Base-by-base conservation (phyloP, 2,797 vertebrate species). In the Anguilla marmorata region DNA sequence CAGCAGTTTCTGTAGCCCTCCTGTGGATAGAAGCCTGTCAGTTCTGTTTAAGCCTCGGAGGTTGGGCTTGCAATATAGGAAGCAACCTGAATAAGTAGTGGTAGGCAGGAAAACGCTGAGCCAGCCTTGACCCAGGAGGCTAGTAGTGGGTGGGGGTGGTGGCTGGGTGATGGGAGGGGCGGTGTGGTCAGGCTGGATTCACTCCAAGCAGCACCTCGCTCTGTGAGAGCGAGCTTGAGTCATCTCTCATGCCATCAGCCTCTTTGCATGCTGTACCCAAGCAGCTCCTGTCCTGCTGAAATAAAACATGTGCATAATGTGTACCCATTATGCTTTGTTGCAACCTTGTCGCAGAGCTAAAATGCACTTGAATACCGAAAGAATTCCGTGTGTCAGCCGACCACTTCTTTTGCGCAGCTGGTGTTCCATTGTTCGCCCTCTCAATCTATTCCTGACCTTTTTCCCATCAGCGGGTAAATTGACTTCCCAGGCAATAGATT, bases 401-500 rank as follows among this genome's bases (percentile, higher is more conserved):
- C 12, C 54, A 69, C 27, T 37, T 85, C 30, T 14, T 85, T 60
- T 7, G 6, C 33, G 1, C 63, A 3, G 60, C 9, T 52, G 63
- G 33, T 27, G n/a, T 72, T 86, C n/a, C 45, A 45, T 86, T n/a
- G 6, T 72, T 85, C 30, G 4, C 56, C 33, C 45, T 76, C 58
- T 30, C 54, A 41, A 83, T 80, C 37, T 30, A 63, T 63, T 66
- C 24, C 16, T 83, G 87, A 54, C 58, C 60, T 72, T 84, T 30
- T 69, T 48, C 21, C 21, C 21, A 9, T 56, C 16, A 50, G n/a
- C 33, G 37, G 45, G 41, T 30, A 14, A 27, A 45, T 56, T 52
- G 66, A 50, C 48, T 52, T 82, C 27, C 27, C n/a, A 30, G 12
- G 80, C 58, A 72, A 87, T 84, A 14, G 60, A 84, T 69, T 69